Percentiles rank a stretch among this genome's conserved stretches.
Conservation (phyloP, 2,888 invertebrate species). For the Rhaphigaster nebulosa region DNA sequence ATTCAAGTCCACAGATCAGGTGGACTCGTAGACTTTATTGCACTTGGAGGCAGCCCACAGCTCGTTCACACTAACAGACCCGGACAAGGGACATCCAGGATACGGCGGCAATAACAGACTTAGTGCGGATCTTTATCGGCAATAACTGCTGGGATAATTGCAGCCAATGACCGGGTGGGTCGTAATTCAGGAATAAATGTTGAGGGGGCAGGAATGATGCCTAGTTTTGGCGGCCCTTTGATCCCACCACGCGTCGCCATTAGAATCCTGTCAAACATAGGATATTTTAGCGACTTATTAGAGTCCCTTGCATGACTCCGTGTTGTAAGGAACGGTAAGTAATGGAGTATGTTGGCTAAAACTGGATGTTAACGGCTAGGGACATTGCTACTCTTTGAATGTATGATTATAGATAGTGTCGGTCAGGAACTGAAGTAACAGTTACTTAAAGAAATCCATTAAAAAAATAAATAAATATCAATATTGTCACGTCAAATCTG, state of each 20-base stretch:
- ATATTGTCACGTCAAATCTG: no score
- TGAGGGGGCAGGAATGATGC: neutral
- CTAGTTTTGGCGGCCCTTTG: slow-evolving; percentile 45
- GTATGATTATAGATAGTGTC: no score
- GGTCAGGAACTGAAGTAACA: no score
- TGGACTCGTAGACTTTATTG: neutral
- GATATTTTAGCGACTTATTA: slow-evolving; percentile 35
- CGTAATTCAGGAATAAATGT: slow-evolving; percentile 20
- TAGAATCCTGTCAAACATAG: neutral
- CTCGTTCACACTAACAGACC: neutral
- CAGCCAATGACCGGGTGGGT: neutral
- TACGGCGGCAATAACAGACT: neutral
- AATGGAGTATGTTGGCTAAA: no score
- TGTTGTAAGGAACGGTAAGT: neutral
- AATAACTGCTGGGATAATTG: neutral
- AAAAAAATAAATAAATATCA: no score
- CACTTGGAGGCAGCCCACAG: neutral
- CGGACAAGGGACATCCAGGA: neutral
- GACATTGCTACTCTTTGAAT: no score
- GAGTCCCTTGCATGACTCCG: neutral
- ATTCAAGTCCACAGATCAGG: neutral
- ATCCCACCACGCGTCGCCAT: neutral
- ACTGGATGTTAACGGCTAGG: no score
- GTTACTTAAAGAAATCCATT: no score
- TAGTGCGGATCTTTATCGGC: neutral